Conservation (phyloP, 2,797 vertebrate species). For the Gambelia wislizenii region DNA sequence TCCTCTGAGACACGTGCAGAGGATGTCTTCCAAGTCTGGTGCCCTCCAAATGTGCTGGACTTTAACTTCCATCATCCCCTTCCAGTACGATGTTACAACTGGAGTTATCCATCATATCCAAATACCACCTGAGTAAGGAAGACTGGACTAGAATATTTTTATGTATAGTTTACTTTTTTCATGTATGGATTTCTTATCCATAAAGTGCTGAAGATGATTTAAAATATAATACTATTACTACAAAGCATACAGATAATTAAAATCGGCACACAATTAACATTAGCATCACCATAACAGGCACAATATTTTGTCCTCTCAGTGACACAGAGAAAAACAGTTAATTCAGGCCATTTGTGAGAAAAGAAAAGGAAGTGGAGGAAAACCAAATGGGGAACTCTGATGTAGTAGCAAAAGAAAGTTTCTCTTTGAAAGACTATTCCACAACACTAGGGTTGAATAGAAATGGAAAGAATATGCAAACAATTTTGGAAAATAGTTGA, state of each 20-base stretch:
- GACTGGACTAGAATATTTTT: background rate
- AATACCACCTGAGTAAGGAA: background rate
- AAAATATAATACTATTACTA: background rate
- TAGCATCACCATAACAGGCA: background rate
- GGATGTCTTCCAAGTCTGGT: background rate
- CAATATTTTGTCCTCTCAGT: background rate
- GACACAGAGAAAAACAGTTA: background rate
- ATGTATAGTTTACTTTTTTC: background rate
- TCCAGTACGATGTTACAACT: background rate
- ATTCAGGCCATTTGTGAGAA: background rate
- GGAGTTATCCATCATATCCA: background rate
- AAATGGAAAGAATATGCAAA: too few species aligned
- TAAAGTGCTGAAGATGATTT: background rate
- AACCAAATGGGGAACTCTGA: too few species aligned
- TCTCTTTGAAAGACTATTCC: background rate
- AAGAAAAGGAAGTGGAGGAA: too few species aligned
- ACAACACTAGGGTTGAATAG: background rate
- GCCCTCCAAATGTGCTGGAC: background rate
- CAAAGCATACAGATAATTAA: background rate
- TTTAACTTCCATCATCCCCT: background rate
- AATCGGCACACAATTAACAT: constrained; percentile 8
- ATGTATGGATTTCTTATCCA: background rate
- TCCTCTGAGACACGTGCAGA: background rate
- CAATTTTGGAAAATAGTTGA: too few species aligned
- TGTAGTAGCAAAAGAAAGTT: background rate